A percentile compares a stretch with the other conserved stretches of the same genome.
These are phyloP conservation scores for Trichonephila clavata DNA, from an alignment of 1,140 invertebrate genomes.

Conservation along the genomic window DNA sequence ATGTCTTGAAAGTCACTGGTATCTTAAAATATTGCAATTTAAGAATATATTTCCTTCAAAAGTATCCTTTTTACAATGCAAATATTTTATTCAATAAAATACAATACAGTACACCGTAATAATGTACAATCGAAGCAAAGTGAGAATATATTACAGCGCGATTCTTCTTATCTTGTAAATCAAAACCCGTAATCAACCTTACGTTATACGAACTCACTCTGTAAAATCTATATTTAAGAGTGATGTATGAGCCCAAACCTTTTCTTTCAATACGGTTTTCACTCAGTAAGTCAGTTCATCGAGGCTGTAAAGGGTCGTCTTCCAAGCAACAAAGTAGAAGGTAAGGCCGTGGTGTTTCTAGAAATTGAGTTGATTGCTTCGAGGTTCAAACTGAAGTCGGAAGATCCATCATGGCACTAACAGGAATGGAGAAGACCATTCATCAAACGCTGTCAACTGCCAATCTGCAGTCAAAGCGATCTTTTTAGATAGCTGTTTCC, in stretches of 20 bases:
- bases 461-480: slow-evolving; percentile 10
- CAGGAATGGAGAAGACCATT: neutral
- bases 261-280: neutral
- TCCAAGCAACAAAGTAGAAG: neutral
- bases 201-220: neutral
- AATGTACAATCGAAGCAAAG: no score
- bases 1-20: no score
- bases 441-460: slow-evolving; percentile 36
- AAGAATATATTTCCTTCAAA: no score
- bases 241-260: neutral
- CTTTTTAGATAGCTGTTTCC: slow-evolving; percentile 25
- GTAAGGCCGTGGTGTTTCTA: neutral
- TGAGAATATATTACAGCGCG: no score
- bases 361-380: slow-evolving; percentile 30
- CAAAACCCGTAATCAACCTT: no score
- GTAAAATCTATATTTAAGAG: neutral
- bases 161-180: no score
- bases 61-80: no score
- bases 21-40: no score
- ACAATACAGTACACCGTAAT: no score
- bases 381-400: neutral
- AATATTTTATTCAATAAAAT: no score
- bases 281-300: neutral
- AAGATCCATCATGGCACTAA: slow-evolving; percentile 13
- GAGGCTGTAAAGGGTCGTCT: neutral